These are phyloP conservation scores for Iguana delicatissima DNA, from an alignment of 2,797 vertebrate species.

Conservation along the genomic window DNA sequence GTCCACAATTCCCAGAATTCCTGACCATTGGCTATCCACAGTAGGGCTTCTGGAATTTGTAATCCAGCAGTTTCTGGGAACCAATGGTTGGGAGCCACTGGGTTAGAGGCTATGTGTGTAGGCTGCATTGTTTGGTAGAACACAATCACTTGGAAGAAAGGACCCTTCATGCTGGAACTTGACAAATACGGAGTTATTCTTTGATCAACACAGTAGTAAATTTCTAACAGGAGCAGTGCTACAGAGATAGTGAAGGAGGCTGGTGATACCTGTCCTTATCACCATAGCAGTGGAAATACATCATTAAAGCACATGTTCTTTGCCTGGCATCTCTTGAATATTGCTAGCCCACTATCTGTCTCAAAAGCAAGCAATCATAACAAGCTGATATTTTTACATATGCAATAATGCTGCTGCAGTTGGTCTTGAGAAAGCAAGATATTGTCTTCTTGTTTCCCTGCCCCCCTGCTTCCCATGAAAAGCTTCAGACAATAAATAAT, in stretches of 20 bases:
- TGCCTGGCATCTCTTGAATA: not conserved
- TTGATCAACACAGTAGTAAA: not conserved
- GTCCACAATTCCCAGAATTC: not conserved
- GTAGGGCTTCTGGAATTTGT: not conserved
- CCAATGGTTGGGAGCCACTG: not conserved
- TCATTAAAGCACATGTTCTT: not conserved
- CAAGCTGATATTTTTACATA: not conserved
- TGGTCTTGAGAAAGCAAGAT: not conserved
- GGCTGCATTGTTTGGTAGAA: not conserved
- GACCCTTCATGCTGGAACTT: not conserved
- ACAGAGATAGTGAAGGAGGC: not conserved
- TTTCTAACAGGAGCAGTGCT: not conserved
- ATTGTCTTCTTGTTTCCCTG: not conserved
- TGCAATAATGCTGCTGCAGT: not conserved
- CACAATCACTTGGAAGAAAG: not conserved
- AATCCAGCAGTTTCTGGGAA: not conserved
- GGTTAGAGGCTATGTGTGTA: not conserved
- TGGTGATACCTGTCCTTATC: not conserved
- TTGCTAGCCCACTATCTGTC: not conserved
- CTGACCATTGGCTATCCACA: not conserved
- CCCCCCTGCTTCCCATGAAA: not conserved
- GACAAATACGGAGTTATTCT: no score
- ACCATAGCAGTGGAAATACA: not conserved
- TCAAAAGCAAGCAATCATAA: not conserved
- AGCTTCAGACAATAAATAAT: constrained; percentile 5